Percentiles rank a stretch among this genome's conserved stretches.
Evolutionary conservation across 2,113 vertebrate genomes (phyloP).

Genomic region (Pelecanus crispus): DNA sequence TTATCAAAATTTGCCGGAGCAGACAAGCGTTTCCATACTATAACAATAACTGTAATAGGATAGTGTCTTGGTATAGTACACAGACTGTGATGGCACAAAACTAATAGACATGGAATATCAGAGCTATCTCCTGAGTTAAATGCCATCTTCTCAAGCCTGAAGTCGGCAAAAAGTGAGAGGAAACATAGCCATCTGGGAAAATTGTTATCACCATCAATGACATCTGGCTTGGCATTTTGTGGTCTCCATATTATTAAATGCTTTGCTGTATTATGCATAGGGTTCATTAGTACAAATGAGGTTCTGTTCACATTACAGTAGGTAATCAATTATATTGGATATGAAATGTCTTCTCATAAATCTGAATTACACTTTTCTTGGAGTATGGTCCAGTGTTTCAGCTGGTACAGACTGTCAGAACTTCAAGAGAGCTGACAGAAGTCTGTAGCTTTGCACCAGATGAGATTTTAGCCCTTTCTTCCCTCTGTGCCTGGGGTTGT

Average conservation of each 20-base stretch:
- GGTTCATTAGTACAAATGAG: conserved; percentile 60
- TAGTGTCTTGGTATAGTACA: neutral
- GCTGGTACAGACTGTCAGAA: neutral
- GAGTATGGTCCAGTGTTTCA: neutral
- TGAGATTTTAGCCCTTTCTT: neutral
- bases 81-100: neutral
- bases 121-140: neutral
- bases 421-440: neutral
- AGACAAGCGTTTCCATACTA: conserved; percentile 53
- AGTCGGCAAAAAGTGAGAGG: neutral
- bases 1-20: conserved; percentile 72
- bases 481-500: neutral
- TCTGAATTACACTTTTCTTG: conserved; percentile 38
- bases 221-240: conserved; percentile 56
- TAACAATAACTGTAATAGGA: conserved; percentile 7
- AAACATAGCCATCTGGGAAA: neutral
- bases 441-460: neutral
- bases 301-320: conserved; percentile 24
- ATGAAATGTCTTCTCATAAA: conserved; percentile 51
- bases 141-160: conserved; percentile 3
- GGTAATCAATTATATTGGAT: conserved; percentile 61
- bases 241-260: neutral
- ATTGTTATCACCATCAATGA: neutral
- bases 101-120: neutral
- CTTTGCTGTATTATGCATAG: conserved; percentile 13